phyloP scores from a whole-genome alignment of 2,797 vertebrate species.

The Picus viridis region DNA sequence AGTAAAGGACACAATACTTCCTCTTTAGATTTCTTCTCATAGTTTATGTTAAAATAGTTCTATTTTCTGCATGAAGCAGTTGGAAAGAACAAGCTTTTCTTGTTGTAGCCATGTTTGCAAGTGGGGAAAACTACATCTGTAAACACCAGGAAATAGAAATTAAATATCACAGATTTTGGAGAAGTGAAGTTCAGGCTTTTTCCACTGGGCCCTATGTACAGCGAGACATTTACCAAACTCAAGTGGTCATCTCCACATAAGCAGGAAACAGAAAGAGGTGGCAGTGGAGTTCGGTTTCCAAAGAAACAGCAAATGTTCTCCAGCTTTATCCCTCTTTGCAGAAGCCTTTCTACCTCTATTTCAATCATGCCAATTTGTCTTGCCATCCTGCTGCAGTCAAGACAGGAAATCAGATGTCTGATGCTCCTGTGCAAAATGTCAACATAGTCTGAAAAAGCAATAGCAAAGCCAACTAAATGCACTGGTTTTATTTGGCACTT shows the following conservation, averaged over 20 bases:
- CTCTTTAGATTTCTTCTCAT: background rate
- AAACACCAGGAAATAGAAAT: background rate
- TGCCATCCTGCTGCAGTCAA: background rate
- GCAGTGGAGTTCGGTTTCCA: background rate
- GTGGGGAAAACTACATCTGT: background rate
- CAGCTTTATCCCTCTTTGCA: background rate
- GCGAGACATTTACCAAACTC: background rate
- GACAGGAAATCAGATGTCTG: background rate
- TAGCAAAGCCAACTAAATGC: background rate
- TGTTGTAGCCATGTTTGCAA: background rate
- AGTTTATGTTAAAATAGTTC: background rate
- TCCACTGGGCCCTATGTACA: background rate
- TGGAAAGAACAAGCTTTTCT: background rate
- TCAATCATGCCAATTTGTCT: background rate
- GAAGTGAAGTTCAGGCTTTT: background rate
- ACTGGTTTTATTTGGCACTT: background rate
- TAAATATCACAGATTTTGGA: background rate
- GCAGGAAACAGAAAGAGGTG: background rate
- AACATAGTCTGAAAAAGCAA: background rate
- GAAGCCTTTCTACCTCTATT: background rate
- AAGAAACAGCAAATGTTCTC: background rate
- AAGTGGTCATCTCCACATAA: background rate
- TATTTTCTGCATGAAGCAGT: background rate
- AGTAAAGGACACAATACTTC: no score
- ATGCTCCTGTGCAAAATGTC: background rate